Evolutionary conservation across 2,113 vertebrate genomes (phyloP).

Genomic region (Donacobius atricapilla): DNA sequence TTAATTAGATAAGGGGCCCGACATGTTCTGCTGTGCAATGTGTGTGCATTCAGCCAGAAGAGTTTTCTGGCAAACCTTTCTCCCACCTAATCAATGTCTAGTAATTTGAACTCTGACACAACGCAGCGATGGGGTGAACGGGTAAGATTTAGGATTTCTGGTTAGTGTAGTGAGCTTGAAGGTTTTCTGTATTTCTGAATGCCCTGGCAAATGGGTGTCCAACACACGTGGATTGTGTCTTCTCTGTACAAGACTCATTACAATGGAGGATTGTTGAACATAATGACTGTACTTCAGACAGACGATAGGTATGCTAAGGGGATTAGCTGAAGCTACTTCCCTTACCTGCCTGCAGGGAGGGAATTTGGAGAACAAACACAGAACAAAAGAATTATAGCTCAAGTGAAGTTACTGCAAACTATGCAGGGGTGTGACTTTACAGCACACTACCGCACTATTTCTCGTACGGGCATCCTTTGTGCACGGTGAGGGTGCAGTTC

Average conservation of each 20-base stretch:
- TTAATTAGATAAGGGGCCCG: constrained; percentile 28
- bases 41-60: constrained; percentile 1
- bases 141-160: neutral
- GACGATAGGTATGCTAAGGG: constrained; percentile 21
- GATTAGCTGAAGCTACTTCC: constrained; percentile 21
- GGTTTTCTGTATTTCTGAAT: neutral
- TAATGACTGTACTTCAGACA: constrained; percentile 12
- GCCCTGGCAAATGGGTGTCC: neutral
- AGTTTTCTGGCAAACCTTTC: constrained; percentile 25
- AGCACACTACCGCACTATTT: neutral
- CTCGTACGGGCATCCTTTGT: neutral
- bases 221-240: neutral
- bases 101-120: neutral
- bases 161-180: neutral
- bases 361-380: constrained; percentile 13
- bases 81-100: neutral
- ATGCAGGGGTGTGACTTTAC: neutral
- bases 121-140: neutral
- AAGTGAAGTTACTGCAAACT: neutral
- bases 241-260: neutral
- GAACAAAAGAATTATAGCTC: neutral
- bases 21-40: neutral
- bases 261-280: neutral
- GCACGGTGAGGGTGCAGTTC: neutral
- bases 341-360: constrained; percentile 27